These are phyloP conservation scores for Megamerina dolium DNA, from an alignment of 2,888 invertebrate species.

Conservation along the genomic window DNA sequence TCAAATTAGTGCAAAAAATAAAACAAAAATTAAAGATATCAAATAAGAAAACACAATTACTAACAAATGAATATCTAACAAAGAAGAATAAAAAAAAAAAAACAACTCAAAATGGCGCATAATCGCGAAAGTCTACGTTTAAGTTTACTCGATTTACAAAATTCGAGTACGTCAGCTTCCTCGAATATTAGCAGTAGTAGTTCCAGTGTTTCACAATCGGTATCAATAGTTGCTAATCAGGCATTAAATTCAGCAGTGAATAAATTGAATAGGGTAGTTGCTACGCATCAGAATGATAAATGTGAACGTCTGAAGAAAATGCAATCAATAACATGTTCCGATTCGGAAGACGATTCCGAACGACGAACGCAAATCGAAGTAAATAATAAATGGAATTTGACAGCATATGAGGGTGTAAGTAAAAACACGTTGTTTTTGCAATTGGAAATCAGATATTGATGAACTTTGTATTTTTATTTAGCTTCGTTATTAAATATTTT, in stretches of 20 bases:
- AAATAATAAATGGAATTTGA: constrained; percentile 42
- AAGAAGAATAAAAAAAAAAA: constrained; percentile 3
- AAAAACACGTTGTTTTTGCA: constrained; percentile 1
- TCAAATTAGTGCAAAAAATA: constrained; percentile 15
- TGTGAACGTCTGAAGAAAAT: constrained; percentile 46
- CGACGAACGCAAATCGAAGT: constrained; percentile 41
- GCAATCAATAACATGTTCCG: constrained; percentile 48
- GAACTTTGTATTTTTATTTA: not conserved
- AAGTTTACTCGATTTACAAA: constrained; percentile 44
- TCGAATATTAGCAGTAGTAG: constrained; percentile 31
- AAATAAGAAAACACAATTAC: constrained; percentile 1
- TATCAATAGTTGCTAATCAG: constrained; percentile 35
- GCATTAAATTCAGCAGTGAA: constrained; percentile 34
- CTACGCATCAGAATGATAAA: constrained; percentile 41
- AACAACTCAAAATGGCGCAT: constrained; percentile 33
- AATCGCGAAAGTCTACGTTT: constrained; percentile 47
- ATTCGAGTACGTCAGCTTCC: constrained; percentile 28
- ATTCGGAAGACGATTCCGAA: constrained; percentile 48
- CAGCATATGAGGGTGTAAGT: constrained; percentile 48
- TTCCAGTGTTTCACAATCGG: constrained; percentile 37
- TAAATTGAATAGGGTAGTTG: constrained; percentile 31
- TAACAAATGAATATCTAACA: constrained; percentile 4
- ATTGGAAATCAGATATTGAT: not conserved
- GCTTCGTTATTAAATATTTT: too few species aligned
- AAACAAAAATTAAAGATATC: constrained; percentile 11